Base-by-base conservation (phyloP, 2,113 vertebrate species). In the Chloebia gouldiae region DNA sequence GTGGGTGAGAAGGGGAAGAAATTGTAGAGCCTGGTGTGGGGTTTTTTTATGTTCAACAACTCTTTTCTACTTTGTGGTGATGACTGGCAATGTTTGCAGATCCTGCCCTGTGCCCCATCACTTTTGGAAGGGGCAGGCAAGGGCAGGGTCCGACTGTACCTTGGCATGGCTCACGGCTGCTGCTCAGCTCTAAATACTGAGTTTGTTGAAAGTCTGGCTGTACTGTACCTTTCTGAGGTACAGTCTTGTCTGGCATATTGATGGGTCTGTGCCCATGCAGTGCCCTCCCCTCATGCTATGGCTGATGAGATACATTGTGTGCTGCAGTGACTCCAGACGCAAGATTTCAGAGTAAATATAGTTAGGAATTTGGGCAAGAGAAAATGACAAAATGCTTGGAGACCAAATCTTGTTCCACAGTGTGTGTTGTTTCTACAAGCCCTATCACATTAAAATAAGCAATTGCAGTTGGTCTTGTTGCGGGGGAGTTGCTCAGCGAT, bases 401-500 rank as follows among this genome's bases (percentile, higher is more conserved):
- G 23, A 59, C 37, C 11, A 42, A 49, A n/a, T 64, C 50, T 35
- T 35, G 16, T 63, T 92, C 3, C 14, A 8, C 13, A 4, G 1
- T 7, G 15, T n/a, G 31, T 70, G 28, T 53, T 57, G 27, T 39
- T 78, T 89, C 17, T 60, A 71, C 45, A 50, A 81, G 13, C 31
- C 6, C 0, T 47, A 15, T 79, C 27, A 30, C 25, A 12, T 42
- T 37, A 68, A 88, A 92, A 45, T 37, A 49, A 53, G n/a, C 5
- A 24, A 22, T 31, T 78, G 17, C 31, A 64, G 12, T 86, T 75
- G 0, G 0, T 35, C 30, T 30, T 42, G 17, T 4, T 71, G 60
- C 28, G 0, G 2, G 5, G 11, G 30, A 3, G 1, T 13, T 56
- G 22, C 40, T 81, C 13, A 13, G 25, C 1, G 1, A 11, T 51